phyloP scores from a whole-genome alignment of 2,797 vertebrate species.

The Spizella passerina region DNA sequence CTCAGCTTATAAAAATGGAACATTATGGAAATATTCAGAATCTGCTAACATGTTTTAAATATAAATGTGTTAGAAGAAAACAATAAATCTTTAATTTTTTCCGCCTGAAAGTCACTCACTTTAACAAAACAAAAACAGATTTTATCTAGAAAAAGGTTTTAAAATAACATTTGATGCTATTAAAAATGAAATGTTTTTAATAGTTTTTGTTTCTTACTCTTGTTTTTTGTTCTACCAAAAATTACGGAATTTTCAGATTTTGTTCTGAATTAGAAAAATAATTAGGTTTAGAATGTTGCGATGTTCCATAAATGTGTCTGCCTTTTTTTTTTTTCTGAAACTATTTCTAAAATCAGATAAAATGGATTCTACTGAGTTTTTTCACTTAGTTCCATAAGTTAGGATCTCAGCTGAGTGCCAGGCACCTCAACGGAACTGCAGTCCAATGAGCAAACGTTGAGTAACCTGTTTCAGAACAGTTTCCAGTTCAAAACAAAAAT shows the following conservation, averaged over 20 bases:
- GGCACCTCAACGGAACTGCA: not conserved
- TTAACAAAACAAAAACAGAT: not conserved
- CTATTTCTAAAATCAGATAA: not conserved
- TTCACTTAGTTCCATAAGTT: not conserved
- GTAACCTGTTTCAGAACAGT: not conserved
- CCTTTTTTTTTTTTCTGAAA: not conserved
- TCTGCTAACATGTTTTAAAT: not conserved
- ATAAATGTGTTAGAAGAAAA: not conserved
- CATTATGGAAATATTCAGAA: not conserved
- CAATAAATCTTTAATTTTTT: not conserved
- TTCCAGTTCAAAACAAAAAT: not conserved
- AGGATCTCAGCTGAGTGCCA: not conserved
- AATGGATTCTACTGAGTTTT: not conserved
- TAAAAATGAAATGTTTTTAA: not conserved
- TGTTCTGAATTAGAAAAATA: not conserved
- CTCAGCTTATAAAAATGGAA: not conserved
- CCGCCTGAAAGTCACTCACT: not conserved
- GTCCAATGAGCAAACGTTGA: not conserved
- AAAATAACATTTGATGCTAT: not conserved
- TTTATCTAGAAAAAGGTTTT: not conserved
- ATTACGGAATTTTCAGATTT: not conserved
- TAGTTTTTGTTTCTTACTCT: not conserved
- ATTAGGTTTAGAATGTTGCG: not conserved
- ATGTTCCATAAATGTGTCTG: not conserved
- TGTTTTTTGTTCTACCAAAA: not conserved